These are phyloP conservation scores for Syrista parreyssii DNA, from an alignment of 2,888 invertebrate genomes.

Conservation along the genomic window DNA sequence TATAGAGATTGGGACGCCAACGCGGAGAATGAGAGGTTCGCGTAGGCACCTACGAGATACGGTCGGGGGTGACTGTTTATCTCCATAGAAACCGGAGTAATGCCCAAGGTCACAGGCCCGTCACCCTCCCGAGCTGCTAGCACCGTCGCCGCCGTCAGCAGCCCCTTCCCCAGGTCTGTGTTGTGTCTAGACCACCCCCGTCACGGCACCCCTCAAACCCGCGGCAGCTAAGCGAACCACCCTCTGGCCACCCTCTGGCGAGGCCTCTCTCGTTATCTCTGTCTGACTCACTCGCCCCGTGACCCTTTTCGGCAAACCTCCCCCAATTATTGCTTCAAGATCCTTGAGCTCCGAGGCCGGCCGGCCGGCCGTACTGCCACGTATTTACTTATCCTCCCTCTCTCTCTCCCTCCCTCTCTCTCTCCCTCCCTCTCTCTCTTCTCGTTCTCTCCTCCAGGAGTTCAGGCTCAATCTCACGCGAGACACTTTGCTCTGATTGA, in stretches of 20 bases:
- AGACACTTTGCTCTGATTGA: too few relatives aligned
- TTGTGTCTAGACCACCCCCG: slow-evolving; percentile 57
- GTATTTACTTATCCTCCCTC: neutral
- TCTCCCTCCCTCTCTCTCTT: slow-evolving; percentile 14
- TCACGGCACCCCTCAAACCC: slow-evolving; percentile 27
- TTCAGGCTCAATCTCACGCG: too few relatives aligned
- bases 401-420: neutral
- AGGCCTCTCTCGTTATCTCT: slow-evolving; percentile 15
- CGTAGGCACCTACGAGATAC: too few relatives aligned
- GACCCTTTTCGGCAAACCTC: slow-evolving; percentile 17
- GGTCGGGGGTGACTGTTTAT: slow-evolving; percentile 45
- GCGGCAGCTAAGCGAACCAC: slow-evolving; percentile 20
- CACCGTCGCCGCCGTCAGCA: slow-evolving; percentile 6
- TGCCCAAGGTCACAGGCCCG: slow-evolving; percentile 56
- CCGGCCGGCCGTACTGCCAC: too few relatives aligned
- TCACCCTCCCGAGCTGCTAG: slow-evolving; percentile 28
- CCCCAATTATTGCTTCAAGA: slow-evolving; percentile 37
- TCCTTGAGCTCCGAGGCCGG: too few relatives aligned
- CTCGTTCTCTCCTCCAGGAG: neutral
- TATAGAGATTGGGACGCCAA: too few relatives aligned
- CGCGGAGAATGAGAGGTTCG: too few relatives aligned
- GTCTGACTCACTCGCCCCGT: slow-evolving; percentile 16
- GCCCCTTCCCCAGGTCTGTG: slow-evolving; percentile 51
- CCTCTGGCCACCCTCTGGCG: slow-evolving; percentile 17
- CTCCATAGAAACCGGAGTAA: slow-evolving; percentile 54